Conservation (phyloP, 1,140 invertebrate genomes). For the Hermetia illucens region DNA sequence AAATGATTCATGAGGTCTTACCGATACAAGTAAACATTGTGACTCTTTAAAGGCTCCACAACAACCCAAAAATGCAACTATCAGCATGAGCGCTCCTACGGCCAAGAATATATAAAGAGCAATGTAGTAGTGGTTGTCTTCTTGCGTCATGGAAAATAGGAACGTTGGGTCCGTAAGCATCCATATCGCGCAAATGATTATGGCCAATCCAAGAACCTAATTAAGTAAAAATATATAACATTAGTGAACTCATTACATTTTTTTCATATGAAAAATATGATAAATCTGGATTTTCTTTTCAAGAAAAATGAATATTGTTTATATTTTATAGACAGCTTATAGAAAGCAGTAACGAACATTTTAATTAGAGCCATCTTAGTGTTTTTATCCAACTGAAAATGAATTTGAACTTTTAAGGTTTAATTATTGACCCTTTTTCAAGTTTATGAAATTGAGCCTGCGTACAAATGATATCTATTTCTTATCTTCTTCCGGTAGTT, state of each 20-base stretch:
- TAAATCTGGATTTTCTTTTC: not conserved
- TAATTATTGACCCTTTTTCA: no score
- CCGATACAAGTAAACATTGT: constrained; percentile 70
- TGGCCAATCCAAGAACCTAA: constrained; percentile 56
- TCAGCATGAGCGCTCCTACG: constrained; percentile 62
- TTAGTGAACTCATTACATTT: no score
- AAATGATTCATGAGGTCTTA: constrained; percentile 28
- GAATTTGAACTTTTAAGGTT: no score
- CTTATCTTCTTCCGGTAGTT: no score
- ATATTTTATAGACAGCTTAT: no score
- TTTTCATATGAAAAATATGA: not conserved
- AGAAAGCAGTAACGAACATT: no score
- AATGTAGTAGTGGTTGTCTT: constrained; percentile 51
- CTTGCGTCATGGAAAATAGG: constrained; percentile 51
- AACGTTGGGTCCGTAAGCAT: constrained; percentile 61
- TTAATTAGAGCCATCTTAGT: no score
- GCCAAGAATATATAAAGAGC: constrained; percentile 63
- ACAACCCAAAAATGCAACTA: constrained; percentile 81
- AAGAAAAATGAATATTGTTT: not conserved
- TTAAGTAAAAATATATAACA: constrained; percentile 26
- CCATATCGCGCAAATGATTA: constrained; percentile 54
- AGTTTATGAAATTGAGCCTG: no score
- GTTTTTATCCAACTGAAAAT: no score
- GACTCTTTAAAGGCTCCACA: constrained; percentile 79
- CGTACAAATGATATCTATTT: no score